phyloP scores from a whole-genome alignment of 2,113 vertebrate genomes.

The Vanacampus margaritifer region DNA sequence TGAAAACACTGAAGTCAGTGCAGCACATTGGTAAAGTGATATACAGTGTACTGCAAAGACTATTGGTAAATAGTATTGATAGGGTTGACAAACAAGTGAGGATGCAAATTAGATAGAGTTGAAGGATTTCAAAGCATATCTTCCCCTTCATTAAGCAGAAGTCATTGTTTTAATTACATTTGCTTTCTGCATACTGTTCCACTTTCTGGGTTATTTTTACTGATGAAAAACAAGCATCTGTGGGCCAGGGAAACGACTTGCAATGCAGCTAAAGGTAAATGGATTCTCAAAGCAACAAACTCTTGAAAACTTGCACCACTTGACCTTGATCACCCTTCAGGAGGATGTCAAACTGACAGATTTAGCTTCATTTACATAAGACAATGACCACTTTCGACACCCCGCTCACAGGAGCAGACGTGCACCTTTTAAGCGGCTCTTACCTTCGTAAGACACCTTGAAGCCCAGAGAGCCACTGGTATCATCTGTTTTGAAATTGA shows the following conservation, averaged over 20 bases:
- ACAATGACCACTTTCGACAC: neutral
- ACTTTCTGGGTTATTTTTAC: slow-evolving; percentile 66
- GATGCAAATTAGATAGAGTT: slow-evolving; percentile 64
- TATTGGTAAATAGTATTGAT: slow-evolving; percentile 55
- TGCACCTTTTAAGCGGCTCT: neutral
- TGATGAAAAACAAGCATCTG: slow-evolving; percentile 58
- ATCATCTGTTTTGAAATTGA: slow-evolving; percentile 95
- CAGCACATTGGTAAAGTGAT: slow-evolving; percentile 7
- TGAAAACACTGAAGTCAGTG: slow-evolving; percentile 24
- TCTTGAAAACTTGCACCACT: slow-evolving; percentile 11
- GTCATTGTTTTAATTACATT: slow-evolving; percentile 73
- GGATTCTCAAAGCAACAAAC: slow-evolving; percentile 19
- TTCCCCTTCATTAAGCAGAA: slow-evolving; percentile 68
- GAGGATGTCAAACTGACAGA: neutral
- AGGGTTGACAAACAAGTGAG: slow-evolving; percentile 52
- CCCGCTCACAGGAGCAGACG: neutral
- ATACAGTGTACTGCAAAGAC: slow-evolving; percentile 24
- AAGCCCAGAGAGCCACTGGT: slow-evolving; percentile 93
- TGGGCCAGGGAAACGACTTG: slow-evolving; percentile 32
- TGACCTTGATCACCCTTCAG: neutral
- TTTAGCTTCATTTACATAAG: neutral
- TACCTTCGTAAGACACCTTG: slow-evolving; percentile 95
- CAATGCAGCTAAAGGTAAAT: slow-evolving; percentile 36
- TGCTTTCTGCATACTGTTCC: slow-evolving; percentile 52
- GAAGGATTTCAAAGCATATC: slow-evolving; percentile 67